phyloP scores from a whole-genome alignment of 2,113 vertebrate species.

The Orthonyx spaldingii region DNA sequence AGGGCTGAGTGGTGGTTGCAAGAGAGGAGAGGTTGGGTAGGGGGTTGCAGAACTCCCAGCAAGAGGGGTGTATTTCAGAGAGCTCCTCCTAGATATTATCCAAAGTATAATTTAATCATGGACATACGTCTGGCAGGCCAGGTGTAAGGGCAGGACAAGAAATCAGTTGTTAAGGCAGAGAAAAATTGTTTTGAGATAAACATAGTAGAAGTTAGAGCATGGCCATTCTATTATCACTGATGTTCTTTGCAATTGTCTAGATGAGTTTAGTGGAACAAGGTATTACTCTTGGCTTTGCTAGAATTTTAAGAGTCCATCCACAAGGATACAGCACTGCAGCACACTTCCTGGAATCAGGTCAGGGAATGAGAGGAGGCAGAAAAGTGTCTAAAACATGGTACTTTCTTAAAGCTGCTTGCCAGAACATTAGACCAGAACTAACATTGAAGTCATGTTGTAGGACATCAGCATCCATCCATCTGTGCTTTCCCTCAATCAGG shows the following conservation, averaged over 20 bases:
- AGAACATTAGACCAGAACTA: neutral
- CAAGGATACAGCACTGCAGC: neutral
- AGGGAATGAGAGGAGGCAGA: neutral
- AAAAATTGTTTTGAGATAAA: neutral
- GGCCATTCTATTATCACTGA: neutral
- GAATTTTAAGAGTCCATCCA: neutral
- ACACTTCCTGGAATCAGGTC: neutral
- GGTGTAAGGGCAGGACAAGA: neutral
- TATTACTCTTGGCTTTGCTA: neutral
- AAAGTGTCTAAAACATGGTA: neutral
- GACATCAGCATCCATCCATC: neutral
- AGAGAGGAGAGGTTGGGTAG: neutral
- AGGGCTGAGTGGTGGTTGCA: neutral
- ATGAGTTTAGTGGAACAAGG: neutral
- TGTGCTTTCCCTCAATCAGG: neutral
- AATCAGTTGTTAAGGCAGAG: neutral
- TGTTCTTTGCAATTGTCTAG: neutral
- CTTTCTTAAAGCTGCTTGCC: neutral
- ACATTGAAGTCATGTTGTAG: neutral
- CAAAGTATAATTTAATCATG: neutral
- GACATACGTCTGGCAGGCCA: neutral
- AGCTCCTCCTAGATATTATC: neutral
- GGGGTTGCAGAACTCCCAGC: neutral
- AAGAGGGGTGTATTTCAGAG: neutral
- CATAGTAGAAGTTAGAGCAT: neutral